Conservation (phyloP, 2,888 invertebrate genomes). For the Euclidia mi region DNA sequence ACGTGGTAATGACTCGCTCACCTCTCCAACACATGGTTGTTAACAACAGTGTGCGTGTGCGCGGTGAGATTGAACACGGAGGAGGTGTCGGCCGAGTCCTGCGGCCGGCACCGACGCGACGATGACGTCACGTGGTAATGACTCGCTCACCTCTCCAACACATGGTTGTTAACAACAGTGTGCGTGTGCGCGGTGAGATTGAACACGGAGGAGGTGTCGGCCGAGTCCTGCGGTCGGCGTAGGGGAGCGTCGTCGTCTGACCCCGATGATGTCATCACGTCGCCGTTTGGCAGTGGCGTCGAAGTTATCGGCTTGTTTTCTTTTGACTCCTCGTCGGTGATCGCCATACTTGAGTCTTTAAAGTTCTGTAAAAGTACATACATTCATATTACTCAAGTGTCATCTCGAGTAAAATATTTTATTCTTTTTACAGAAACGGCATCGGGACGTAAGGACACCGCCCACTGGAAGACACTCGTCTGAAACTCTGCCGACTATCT, state of each 20-base stretch:
- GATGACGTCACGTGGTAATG: not conserved
- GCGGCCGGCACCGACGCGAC: not conserved
- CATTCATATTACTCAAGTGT: too few species aligned
- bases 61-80: too few species aligned
- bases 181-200: constrained; percentile 60
- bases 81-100: too few species aligned
- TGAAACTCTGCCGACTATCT: too few species aligned
- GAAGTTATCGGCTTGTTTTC: constrained; percentile 88
- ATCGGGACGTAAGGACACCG: too few species aligned
- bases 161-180: constrained; percentile 62
- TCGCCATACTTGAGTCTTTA: constrained; percentile 75
- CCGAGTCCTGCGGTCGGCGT: constrained; percentile 69
- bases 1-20: not conserved
- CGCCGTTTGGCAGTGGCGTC: constrained; percentile 80
- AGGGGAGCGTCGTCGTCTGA: constrained; percentile 84
- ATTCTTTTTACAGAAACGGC: too few species aligned
- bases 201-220: constrained; percentile 62
- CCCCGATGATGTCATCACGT: constrained; percentile 70
- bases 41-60: too few species aligned
- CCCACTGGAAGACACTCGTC: too few species aligned
- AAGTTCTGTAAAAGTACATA: constrained; percentile 68
- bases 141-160: constrained; percentile 52
- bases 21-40: constrained; percentile 5
- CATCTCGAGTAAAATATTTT: too few species aligned
- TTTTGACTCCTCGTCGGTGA: constrained; percentile 87